Base-by-base conservation (phyloP, 2,113 vertebrate species). In the Siphamia tubifer region DNA sequence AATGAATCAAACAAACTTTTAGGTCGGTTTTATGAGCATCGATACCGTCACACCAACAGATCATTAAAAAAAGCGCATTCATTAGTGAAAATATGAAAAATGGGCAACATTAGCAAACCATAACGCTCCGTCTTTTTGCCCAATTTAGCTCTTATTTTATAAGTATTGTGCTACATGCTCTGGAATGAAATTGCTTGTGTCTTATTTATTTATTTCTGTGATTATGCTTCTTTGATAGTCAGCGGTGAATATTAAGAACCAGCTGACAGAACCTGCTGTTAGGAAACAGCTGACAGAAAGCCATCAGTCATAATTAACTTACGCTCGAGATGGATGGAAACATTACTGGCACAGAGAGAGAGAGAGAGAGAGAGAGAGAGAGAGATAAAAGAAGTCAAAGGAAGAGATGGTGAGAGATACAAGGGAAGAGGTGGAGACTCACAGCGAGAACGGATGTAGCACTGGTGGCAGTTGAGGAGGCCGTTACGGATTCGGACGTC, bases 401-500 rank as follows among this genome's bases (percentile, higher is more conserved):
- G 27, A 5, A 48, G 17, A 25, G 1, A 31, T 34, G n/a, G 17
- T 11, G 23, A 20, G 25, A 27, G 8, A 6, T 19, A 23, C 1
- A 19, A 23, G 15, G 5, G 61, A 13, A 49, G 39, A 43, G 57
- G 24, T 10, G 30, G 8, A 3, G 34, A 94, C 96, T 97, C 79
- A 99, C 96, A 96, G 88, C 97, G 94, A 71, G 96, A 98, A 85
- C 93, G 91, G 90, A 96, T 89, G 63, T 98, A 99, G 89, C 97
- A 99, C 76, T 98, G 96, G 0, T 95, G 94, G 80, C 97, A 99
- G 91, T 97, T 99, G 3, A 99, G 95, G 65, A 98, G 94, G 68
- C 97, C 96, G 8, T 95, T 98, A 44, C 94, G 93, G 83, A 99
- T 99, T 86, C 97, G 92, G 65, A 99, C 97, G 48, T 99, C 97